Evolutionary conservation across 2,888 invertebrate species (phyloP), one percentile per base, ranked within the genome.

Genomic region (Patella depressa): DNA sequence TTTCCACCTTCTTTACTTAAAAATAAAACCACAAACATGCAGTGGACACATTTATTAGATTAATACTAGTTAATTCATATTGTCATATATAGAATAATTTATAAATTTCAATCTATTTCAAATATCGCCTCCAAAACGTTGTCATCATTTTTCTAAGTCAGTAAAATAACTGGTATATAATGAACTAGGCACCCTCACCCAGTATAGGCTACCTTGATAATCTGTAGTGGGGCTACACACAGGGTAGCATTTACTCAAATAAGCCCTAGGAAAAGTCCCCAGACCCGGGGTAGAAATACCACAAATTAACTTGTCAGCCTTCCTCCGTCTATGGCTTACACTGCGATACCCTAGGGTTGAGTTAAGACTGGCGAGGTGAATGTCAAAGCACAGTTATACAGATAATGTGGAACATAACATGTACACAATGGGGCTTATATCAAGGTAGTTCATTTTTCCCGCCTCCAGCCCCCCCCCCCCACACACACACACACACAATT

Each of bases 381-480:
- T 73, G 86, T 88, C 86, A 81, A 3, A 87, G 85, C 86, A 88
- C 77, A 88, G 88, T 84, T 54, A 88, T 87, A 86, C 87, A 88
- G 83, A 85, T 88, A 75, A 82, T 84, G 79, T 78, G 29, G 45
- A n/a, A 24, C 15, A 17, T 24, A 78, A 82, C 79, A 83, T 81
- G 84, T 77, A 85, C 88, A 76, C 82, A 86, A 88, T 85, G 87
- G 87, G 87, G 88, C 88, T 87, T 82, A 88, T 53, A 82, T 83
- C 80, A 74, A 57, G 80, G 83, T 71, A 75, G 78, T 79, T 71
- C 78, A 78, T 59, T 75, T 78, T 77, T 65, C 71, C 69, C 24
- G 1, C 1, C 24, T 1, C 1, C 24, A 0, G 1, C 1, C 24
- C 24, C 24, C 24, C 24, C 24, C 24, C 24, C 24, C 24, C n/a